Evolutionary conservation across 2,888 invertebrate genomes (phyloP).

Genomic region (Perizoma affinitatum): DNA sequence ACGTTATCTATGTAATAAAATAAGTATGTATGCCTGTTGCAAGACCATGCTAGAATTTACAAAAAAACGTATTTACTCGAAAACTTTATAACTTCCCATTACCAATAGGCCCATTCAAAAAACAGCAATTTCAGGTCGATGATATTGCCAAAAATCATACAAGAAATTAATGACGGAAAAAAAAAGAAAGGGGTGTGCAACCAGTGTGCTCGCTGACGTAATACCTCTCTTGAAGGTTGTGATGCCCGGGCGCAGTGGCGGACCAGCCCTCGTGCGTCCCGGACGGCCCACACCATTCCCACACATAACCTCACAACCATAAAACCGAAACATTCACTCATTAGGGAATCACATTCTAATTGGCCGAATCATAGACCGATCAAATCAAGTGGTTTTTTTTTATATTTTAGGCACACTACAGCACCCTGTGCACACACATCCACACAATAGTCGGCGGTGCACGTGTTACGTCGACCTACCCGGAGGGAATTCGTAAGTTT

Average conservation of each 20-base stretch:
- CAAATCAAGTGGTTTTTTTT: slow-evolving; percentile 34
- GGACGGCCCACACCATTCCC: slow-evolving; percentile 58
- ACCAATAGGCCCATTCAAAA: slow-evolving; percentile 38
- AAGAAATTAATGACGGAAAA: slow-evolving; percentile 78
- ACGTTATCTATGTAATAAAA: too few species aligned
- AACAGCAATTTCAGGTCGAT: slow-evolving; percentile 38
- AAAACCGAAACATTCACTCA: slow-evolving; percentile 25
- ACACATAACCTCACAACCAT: slow-evolving; percentile 40
- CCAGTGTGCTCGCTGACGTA: slow-evolving; percentile 73
- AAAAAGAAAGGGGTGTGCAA: slow-evolving; percentile 79
- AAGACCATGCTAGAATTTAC: too few species aligned
- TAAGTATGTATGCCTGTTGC: too few species aligned
- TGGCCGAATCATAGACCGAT: slow-evolving; percentile 32
- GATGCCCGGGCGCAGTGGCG: slow-evolving; percentile 67
- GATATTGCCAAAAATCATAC: slow-evolving; percentile 72
- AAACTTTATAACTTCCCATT: slow-evolving; percentile 26
- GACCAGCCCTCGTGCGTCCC: slow-evolving; percentile 69
- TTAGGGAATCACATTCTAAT: slow-evolving; percentile 41
- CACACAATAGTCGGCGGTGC: slow-evolving; percentile 47
- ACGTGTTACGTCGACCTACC: slow-evolving; percentile 68
- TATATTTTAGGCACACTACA: slow-evolving; percentile 35
- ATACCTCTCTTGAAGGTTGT: slow-evolving; percentile 62
- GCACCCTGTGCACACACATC: slow-evolving; percentile 42
- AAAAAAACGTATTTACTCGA: neutral
- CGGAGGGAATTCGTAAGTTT: slow-evolving; percentile 65